Evolutionary conservation across 2,113 vertebrate genomes (phyloP).

Genomic region (Gobius niger): DNA sequence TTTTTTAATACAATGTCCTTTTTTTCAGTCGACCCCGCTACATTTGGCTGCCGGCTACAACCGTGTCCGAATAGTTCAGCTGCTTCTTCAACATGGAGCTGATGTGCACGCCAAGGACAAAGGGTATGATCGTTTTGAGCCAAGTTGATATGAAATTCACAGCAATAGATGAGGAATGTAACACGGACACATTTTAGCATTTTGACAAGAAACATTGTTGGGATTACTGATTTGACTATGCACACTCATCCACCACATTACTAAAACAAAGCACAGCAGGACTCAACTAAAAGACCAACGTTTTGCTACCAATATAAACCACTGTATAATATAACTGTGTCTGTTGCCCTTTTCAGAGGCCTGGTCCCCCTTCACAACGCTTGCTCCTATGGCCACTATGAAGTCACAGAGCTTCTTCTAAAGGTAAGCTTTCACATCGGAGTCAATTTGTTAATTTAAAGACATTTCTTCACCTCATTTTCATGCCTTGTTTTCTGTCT

Average conservation of each 20-base stretch:
- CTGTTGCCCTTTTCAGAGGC: constrained; percentile 75
- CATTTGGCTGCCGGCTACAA: constrained; percentile 98
- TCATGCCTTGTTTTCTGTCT: neutral
- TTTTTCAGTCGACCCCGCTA: constrained; percentile 91
- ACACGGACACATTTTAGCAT: too few species aligned
- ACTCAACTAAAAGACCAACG: too few species aligned
- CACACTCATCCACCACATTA: too few species aligned
- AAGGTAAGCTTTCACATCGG: constrained; percentile 80
- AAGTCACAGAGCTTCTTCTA: constrained; percentile 94
- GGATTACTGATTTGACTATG: too few species aligned
- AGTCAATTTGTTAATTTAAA: neutral
- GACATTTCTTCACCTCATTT: neutral
- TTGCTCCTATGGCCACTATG: constrained; percentile 97
- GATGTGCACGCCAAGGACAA: constrained; percentile 98
- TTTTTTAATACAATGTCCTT: constrained; percentile 37
- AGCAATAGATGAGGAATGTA: too few species aligned
- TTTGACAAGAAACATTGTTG: too few species aligned
- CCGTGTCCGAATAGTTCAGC: constrained; percentile 95
- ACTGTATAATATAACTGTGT: neutral
- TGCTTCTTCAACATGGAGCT: constrained; percentile 95
- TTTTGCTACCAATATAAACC: neutral
- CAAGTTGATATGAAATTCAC: too few species aligned
- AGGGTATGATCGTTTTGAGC: constrained; percentile 74
- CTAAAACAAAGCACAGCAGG: too few species aligned
- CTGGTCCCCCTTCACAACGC: constrained; percentile 99